Base-by-base conservation (phyloP, 2,888 invertebrate species). In the Halocaridina rubra region DNA sequence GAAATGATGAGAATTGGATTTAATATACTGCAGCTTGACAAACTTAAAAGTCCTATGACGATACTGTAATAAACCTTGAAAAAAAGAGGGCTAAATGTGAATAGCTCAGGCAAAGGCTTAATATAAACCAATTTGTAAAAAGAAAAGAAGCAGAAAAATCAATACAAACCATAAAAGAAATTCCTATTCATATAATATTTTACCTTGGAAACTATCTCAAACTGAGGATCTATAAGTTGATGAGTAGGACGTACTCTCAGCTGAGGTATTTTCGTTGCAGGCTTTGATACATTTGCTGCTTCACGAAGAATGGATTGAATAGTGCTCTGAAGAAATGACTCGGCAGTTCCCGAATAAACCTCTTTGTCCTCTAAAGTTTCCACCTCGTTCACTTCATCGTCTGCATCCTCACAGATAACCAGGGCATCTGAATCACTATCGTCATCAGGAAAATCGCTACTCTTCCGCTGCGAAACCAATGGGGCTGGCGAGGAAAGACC, bases 341-440 rank as follows among this genome's bases (percentile, higher is more conserved):
- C 67, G 19, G 7, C 13, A 39, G n/a, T 22, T 27, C 39, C 24
- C 13, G 0, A 69, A 71, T 16, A 16, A 16, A n/a, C n/a, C n/a
- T n/a, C n/a, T n/a, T n/a, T n/a, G n/a, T n/a, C n/a, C n/a, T n/a
- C n/a, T n/a, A n/a, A n/a, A n/a, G n/a, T n/a, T n/a, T n/a, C n/a
- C n/a, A n/a, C n/a, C n/a, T n/a, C n/a, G n/a, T 33, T 46, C 8
- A 13, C 32, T 13, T 71, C 53, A 24, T 29, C 29, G 22, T 86
- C 81, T 24, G n/a, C 80, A 72, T 84, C 84, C 22, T 86, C 84
- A 71, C 84, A 84, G 22, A 81, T 81, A 3, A 84, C 84, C 22
- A 84, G 57, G 3, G 57, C 71, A 33, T 87, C 86, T 0, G 80
- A 78, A 7, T 84, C 84, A 59, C 81, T 81, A 19, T 84, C 81